Conservation (phyloP, 37 sponge, comb jelly and placozoan species). For the Cliona cf. orientalis region DNA sequence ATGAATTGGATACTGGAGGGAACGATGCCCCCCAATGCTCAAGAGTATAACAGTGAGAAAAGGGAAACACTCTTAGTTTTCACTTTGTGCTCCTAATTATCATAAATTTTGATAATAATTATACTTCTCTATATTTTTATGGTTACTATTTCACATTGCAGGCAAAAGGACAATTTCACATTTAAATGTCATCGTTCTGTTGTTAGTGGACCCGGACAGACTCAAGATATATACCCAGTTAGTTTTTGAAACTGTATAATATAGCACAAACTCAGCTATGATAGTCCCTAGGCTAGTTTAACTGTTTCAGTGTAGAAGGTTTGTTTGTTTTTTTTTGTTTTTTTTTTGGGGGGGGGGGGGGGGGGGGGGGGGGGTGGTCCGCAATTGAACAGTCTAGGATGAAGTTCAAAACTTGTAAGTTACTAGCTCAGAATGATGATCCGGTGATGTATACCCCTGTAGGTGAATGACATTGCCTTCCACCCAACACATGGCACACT, state of each 20-base stretch:
- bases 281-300: no score
- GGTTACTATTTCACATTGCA: not conserved
- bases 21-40: no score
- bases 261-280: not conserved
- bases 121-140: no score
- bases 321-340: no score
- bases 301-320: no score
- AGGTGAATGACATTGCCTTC: conserved; percentile 97
- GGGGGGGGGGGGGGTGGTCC: no score
- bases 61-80: no score
- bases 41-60: no score
- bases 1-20: no score
- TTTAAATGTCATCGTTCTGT: conserved; percentile 95
- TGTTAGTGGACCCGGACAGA: conserved; percentile 57
- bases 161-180: conserved; percentile 94
- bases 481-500: conserved; percentile 91
- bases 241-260: conserved; percentile 4
- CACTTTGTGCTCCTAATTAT: no score
- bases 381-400: not conserved
- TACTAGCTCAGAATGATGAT: not conserved
- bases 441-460: not conserved
- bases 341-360: no score
- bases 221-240: conserved; percentile 94
- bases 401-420: not conserved
- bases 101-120: no score